These are phyloP conservation scores for Smithornis capensis DNA, from an alignment of 2,113 vertebrate genomes.

Conservation along the genomic window DNA sequence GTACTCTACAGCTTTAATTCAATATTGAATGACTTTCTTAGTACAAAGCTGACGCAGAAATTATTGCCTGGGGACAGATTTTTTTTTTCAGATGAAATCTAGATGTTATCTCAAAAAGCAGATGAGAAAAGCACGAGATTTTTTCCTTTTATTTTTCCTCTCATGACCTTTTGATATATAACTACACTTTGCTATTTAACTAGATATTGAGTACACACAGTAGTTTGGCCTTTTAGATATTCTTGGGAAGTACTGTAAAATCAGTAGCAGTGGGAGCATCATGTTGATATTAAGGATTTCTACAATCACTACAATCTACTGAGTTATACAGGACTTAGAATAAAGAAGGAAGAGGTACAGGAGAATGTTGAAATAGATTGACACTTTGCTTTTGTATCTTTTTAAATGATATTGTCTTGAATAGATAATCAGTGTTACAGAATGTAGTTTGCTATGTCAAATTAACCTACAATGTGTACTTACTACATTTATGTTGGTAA, in stretches of 20 bases:
- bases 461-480: background rate
- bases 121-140: background rate
- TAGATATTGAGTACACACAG: background rate
- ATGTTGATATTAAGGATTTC: background rate
- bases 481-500: background rate
- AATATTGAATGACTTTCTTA: background rate
- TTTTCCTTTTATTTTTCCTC: fast-evolving
- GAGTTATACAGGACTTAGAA: background rate
- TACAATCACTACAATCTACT: background rate
- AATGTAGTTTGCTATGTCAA: background rate
- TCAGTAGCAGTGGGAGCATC: background rate
- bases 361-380: background rate
- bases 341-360: background rate
- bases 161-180: background rate
- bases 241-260: background rate
- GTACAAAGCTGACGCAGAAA: background rate
- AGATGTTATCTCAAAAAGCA: background rate
- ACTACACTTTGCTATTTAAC: background rate
- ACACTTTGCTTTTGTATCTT: background rate
- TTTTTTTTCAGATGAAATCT: too few relatives aligned
- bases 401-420: background rate
- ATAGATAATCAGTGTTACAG: background rate
- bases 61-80: background rate
- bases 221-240: background rate
- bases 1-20: background rate